phyloP scores from a whole-genome alignment of 2,113 vertebrate species.

The Ranitomeya imitator region DNA sequence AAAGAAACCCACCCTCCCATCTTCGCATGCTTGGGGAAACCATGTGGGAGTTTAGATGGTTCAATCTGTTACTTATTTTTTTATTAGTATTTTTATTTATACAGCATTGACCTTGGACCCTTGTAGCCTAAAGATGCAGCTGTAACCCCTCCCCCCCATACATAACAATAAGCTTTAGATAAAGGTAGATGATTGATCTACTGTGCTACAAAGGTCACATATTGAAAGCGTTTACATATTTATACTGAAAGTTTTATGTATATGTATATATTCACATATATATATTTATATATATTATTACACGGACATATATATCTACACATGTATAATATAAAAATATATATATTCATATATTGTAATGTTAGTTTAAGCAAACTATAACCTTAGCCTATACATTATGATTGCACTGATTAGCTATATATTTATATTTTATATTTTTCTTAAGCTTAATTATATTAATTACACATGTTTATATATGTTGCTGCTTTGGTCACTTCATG shows the following conservation, averaged over 20 bases:
- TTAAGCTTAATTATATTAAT: no score
- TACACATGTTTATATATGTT: no score
- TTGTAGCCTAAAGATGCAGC: neutral
- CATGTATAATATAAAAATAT: no score
- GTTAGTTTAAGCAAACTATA: no score
- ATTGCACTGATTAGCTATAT: no score
- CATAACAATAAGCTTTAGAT: conserved; percentile 9
- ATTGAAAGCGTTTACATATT: neutral
- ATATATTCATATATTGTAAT: no score
- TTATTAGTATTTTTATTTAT: conserved; percentile 12
- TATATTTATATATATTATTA: neutral
- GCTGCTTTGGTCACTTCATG: no score
- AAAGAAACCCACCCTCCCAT: neutral
- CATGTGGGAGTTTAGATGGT: neutral
- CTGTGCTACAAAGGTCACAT: neutral
- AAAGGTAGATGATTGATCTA: conserved; percentile 2
- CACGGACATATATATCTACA: no score
- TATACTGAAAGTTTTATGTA: neutral
- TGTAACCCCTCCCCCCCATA: neutral
- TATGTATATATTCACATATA: neutral
- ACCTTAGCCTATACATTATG: no score
- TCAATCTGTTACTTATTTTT: conserved; percentile 3
- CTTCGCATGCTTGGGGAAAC: neutral
- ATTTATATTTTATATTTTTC: no score
- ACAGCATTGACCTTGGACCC: conserved; percentile 11